A percentile compares a stretch with the other conserved stretches of the same genome.
phyloP scores from a whole-genome alignment of 1,140 invertebrate genomes.

The Delia radicum region DNA sequence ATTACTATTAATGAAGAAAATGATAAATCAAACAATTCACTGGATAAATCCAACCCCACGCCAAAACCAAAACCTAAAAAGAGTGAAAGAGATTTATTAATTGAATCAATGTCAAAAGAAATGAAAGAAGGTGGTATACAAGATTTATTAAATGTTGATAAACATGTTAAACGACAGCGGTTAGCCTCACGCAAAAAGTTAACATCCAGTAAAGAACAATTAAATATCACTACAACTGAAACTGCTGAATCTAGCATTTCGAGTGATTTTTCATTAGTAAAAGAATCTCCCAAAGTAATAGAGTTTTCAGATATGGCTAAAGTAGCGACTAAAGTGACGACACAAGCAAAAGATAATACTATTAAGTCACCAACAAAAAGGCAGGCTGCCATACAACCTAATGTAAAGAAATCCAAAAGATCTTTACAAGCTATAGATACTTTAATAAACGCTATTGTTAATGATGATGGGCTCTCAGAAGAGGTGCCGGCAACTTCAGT shows the following conservation, averaged over 20 bases:
- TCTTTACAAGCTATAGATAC: too few species aligned
- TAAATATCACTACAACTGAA: neutral
- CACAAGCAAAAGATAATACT: too few species aligned
- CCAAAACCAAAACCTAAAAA: neutral
- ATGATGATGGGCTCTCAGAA: too few species aligned
- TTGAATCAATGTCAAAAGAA: conserved; percentile 6
- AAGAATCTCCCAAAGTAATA: neutral
- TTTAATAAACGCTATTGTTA: neutral
- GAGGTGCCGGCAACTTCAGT: too few species aligned
- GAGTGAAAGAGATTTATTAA: neutral
- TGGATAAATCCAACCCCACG: neutral
- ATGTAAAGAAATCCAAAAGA: too few species aligned
- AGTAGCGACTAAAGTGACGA: too few species aligned
- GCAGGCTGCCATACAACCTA: too few species aligned
- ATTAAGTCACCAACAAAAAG: too few species aligned
- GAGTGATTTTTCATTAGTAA: neutral
- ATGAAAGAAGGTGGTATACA: conserved; percentile 6
- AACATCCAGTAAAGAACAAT: neutral
- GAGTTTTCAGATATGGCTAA: neutral
- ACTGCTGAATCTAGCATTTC: neutral
- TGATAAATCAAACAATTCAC: too few species aligned
- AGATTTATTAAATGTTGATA: neutral
- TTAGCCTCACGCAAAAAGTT: neutral
- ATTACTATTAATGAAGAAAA: too few species aligned
- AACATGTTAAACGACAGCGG: neutral